These are phyloP conservation scores for Gallinago media DNA, from an alignment of 2,113 vertebrate genomes.

Conservation along the genomic window DNA sequence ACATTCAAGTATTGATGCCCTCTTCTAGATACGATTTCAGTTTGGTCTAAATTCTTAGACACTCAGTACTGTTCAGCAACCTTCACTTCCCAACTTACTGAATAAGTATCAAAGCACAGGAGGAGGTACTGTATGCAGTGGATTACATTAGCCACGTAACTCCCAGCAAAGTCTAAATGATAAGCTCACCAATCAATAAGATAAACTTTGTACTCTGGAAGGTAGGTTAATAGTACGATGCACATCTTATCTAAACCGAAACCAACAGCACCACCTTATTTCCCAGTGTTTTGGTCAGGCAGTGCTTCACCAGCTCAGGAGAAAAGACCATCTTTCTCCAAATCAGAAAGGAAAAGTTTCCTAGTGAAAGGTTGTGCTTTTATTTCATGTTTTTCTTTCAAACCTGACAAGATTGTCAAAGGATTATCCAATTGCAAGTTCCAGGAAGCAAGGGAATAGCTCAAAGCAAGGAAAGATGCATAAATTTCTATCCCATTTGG, in stretches of 20 bases:
- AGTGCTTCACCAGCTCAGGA: not conserved
- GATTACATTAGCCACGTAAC: not conserved
- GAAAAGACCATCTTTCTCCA: not conserved
- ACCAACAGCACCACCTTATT: not conserved
- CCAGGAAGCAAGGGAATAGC: not conserved
- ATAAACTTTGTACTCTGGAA: slow-evolving; percentile 42
- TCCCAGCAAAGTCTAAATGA: not conserved
- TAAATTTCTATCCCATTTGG: not conserved
- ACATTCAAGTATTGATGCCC: not conserved
- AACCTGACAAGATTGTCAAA: not conserved
- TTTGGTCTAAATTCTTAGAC: not conserved
- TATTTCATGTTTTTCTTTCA: not conserved
- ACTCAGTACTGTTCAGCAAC: not conserved
- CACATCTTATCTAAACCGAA: not conserved
- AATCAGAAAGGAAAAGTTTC: not conserved
- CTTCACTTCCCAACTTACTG: not conserved
- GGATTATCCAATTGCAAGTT: not conserved
- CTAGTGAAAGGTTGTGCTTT: not conserved
- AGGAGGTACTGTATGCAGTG: accelerated
- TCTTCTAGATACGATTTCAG: not conserved
- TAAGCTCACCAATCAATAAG: slow-evolving; percentile 11
- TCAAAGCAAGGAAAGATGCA: not conserved
- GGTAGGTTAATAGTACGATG: slow-evolving; percentile 43
- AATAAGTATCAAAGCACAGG: not conserved
- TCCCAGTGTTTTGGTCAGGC: not conserved